Conservation (phyloP, 1,140 invertebrate genomes). For the Rhysida immarginata region DNA sequence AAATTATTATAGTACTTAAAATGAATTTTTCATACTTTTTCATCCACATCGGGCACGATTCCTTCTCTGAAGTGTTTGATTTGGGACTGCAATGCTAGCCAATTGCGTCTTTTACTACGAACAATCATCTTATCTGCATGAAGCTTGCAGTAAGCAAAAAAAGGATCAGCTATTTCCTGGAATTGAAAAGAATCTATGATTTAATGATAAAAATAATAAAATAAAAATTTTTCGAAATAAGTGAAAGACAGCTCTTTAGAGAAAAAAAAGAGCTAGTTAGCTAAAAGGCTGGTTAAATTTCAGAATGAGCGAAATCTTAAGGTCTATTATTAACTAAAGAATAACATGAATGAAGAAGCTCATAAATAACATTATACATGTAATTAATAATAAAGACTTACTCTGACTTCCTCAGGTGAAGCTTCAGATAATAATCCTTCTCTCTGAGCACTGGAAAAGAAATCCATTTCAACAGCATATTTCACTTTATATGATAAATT, state of each 20-base stretch:
- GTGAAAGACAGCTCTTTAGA: not conserved
- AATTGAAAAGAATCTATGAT: not conserved
- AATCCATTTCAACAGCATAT: not conserved
- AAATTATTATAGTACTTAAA: no score
- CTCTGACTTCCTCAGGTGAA: slow-evolving; percentile 63
- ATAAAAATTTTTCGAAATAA: not conserved
- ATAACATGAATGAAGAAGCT: no score
- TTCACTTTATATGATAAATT: slow-evolving; percentile 6
- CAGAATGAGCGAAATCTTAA: no score
- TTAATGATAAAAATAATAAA: not conserved
- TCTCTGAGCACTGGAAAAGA: slow-evolving; percentile 61
- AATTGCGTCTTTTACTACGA: slow-evolving; percentile 48
- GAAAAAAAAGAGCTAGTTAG: not conserved
- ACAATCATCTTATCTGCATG: slow-evolving; percentile 56
- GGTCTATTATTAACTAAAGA: no score
- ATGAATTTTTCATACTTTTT: slow-evolving; percentile 8
- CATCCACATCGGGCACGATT: slow-evolving; percentile 26
- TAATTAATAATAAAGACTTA: no score
- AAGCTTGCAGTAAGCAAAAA: slow-evolving; percentile 89
- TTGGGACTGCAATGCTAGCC: slow-evolving; percentile 68
- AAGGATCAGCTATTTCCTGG: slow-evolving; percentile 81
- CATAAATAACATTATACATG: no score
- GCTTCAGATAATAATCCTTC: slow-evolving; percentile 85
- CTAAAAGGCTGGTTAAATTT: no score
- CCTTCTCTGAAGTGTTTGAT: slow-evolving; percentile 46